Evolutionary conservation across 2,888 invertebrate species (phyloP), one percentile per base, ranked within the genome.

Genomic region (Zygothrica quintamaculata): DNA sequence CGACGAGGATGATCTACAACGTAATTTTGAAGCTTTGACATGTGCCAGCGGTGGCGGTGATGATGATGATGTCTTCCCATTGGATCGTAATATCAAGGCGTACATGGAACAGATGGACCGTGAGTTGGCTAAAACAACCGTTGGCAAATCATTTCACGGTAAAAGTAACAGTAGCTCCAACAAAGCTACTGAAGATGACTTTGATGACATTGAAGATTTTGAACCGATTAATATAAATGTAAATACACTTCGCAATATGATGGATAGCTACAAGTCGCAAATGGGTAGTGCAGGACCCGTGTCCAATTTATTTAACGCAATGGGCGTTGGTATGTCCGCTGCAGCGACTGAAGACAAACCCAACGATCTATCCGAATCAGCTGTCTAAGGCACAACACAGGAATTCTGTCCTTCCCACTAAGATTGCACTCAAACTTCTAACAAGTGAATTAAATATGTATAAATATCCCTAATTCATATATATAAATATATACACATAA

Each of bases 231-330:
- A 96, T 89, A 94, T 96, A 46, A 95, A 96, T 90, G 93, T 95
- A 74, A 94, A 94, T 77, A 93, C 96, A 34, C 92, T 97, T 61
- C 93, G 94, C 71, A 97, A 97, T 90, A 94, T 98, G 88, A 91
- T 96, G 82, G 94, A 95, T 89, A 98, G 98, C 87, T 95, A 97
- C 87, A 94, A 94, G 88, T 94, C 95, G 55, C 96, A 98, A 90
- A 94, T 95, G 77, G 96, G 97, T 3, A 94, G 96, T 33, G 92
- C 95, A 4, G 98, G 98, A 0, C 98, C 98, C 2, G 94, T 96
- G 2, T 95, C 96, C 74, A 97, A 95, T 90, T 93, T 98, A 73
- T 92, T 98, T 43, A 94, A 94, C 46, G 94, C 94, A 25, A 93
- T 96, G 92, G 95, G 95, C 29, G 91, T 95, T 18, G 91, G 92